These are phyloP conservation scores for Aricia agestis DNA, from an alignment of 1,140 invertebrate genomes.

Conservation along the genomic window DNA sequence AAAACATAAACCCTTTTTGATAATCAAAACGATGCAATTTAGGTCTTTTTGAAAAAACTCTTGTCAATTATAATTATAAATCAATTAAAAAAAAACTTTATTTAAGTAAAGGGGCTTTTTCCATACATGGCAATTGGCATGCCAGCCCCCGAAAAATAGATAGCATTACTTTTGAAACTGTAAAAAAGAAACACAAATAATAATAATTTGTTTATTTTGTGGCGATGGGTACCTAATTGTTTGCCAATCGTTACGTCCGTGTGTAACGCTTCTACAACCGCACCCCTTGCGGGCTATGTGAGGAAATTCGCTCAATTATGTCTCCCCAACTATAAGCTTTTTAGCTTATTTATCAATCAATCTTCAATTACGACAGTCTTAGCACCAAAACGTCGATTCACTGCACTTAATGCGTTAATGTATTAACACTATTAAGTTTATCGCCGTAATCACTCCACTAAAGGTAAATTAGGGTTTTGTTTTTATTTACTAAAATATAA, in stretches of 20 bases:
- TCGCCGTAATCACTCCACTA: neutral
- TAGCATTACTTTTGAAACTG: too few species aligned
- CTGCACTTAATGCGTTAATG: constrained; percentile 37
- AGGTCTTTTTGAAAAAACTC: too few species aligned
- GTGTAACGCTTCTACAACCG: constrained; percentile 47
- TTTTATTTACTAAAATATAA: neutral
- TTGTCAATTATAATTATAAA: too few species aligned
- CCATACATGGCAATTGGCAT: too few species aligned
- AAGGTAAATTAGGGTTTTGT: neutral
- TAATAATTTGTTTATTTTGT: too few species aligned
- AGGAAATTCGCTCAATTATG: constrained; percentile 72
- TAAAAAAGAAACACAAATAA: too few species aligned
- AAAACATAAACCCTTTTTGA: too few species aligned
- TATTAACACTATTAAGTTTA: neutral
- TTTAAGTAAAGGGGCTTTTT: too few species aligned
- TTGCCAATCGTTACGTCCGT: constrained; percentile 25
- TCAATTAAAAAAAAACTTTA: too few species aligned
- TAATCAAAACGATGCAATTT: too few species aligned
- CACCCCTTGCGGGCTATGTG: constrained; percentile 47
- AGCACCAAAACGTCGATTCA: constrained; percentile 39
- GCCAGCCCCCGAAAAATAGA: too few species aligned
- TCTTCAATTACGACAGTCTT: constrained; percentile 57
- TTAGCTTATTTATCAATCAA: constrained; percentile 72
- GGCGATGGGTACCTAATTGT: too few species aligned
- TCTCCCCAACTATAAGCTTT: constrained; percentile 57